Evolutionary conservation across 2,797 vertebrate species (phyloP), one percentile per base, ranked within the genome.

Genomic region (Semotilus atromaculatus): DNA sequence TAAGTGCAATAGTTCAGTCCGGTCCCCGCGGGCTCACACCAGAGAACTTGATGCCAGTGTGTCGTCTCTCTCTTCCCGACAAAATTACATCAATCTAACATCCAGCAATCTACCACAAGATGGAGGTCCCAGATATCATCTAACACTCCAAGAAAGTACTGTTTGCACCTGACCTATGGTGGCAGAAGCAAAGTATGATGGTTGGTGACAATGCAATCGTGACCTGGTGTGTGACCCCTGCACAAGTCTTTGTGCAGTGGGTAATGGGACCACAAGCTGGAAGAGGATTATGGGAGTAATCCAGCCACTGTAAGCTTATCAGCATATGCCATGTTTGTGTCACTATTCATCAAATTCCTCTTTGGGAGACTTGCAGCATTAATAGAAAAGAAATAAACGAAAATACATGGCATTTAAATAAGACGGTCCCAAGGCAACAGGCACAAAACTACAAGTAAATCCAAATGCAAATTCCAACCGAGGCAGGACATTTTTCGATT

Each of bases 271-370:
- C 64, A 43, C 36, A 64, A 40, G 82, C 60, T 26, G 78, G 87
- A 80, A 87, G 75, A 29, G 88, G 89, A 90, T 88, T 90, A 89
- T 80, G 82, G 53, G 53, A 60, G 23, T 89, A 87, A 87, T 89
- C 88, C 87, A 86, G 76, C 80, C 83, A 80, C 86, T 70, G 75
- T 60, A 74, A 78, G 71, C 86, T 91, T 91, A 90, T 91, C 89
- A 88, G 86, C 78, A 85, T 70, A 66, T 80, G 72, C 76, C 88
- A 91, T 82, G 80, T 58, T 86, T 88, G 79, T 72, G 87, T 88
- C 88, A 84, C 82, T 75, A 89, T 89, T 89, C 85, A 88, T 64
- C 82, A 58, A 72, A 64, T 48, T 83, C 72, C 75, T 86, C 75
- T 88, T 64, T 74, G 62, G 67, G 76, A 85, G 72, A 85, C 80